phyloP scores from a whole-genome alignment of 2,113 vertebrate species.

The Carassius carassius region DNA sequence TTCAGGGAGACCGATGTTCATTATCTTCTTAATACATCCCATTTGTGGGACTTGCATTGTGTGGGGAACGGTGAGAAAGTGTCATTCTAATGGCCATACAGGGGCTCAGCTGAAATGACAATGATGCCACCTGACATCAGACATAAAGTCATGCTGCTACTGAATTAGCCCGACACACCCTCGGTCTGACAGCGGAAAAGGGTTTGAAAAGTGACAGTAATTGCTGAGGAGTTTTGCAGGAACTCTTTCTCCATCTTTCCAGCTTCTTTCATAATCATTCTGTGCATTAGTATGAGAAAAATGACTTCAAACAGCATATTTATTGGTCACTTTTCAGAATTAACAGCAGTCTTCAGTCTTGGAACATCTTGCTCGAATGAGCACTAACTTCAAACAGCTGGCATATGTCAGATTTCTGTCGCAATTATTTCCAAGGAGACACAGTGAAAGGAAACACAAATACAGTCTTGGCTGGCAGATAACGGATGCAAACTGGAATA shows the following conservation, averaged over 20 bases:
- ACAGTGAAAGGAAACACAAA: constrained; percentile 51
- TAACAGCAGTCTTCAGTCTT: neutral
- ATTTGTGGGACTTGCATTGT: constrained; percentile 43
- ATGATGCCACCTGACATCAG: constrained; percentile 13
- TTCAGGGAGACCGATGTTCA: constrained; percentile 39
- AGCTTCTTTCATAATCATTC: neutral
- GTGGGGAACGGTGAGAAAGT: constrained; percentile 16
- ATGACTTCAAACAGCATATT: constrained; percentile 28
- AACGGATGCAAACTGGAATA: constrained; percentile 33
- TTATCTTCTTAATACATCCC: constrained; percentile 43
- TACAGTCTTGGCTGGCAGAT: constrained; percentile 38
- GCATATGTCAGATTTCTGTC: constrained; percentile 55
- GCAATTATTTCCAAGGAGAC: constrained; percentile 56
- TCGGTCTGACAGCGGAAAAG: neutral
- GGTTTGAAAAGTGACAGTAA: constrained; percentile 3
- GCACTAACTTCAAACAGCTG: constrained; percentile 60
- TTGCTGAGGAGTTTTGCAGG: constrained; percentile 10
- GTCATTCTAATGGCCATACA: constrained; percentile 10
- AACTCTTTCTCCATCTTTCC: neutral
- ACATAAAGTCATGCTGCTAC: neutral
- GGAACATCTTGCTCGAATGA: constrained; percentile 54
- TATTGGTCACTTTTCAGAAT: constrained; percentile 47
- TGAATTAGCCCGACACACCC: neutral
- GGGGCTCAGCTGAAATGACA: constrained; percentile 6
- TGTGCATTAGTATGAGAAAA: neutral